These are phyloP conservation scores for Prinia subflava DNA, from an alignment of 2,113 vertebrate species.

Conservation along the genomic window DNA sequence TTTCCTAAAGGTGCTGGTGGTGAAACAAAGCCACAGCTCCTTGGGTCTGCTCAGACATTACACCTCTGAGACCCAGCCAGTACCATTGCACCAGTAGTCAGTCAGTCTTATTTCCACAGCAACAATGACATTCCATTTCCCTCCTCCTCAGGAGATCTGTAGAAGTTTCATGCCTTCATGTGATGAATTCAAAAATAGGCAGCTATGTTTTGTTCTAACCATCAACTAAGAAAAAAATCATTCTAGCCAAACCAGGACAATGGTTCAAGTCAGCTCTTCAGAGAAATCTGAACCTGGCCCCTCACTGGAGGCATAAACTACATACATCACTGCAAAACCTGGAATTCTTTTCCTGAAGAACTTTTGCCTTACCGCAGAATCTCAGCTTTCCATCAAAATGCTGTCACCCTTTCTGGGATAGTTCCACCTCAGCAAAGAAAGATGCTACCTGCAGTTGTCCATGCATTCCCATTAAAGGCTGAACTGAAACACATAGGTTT, in stretches of 20 bases:
- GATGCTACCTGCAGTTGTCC: neutral
- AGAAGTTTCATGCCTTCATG: neutral
- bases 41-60: neutral
- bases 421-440: neutral
- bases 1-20: neutral
- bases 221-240: neutral
- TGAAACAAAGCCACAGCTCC: neutral
- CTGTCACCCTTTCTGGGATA: neutral
- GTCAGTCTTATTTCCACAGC: neutral
- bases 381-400: neutral
- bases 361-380: neutral
- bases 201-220: neutral
- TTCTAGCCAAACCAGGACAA: neutral
- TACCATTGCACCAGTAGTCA: neutral
- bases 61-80: neutral
- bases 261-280: neutral
- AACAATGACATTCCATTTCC: neutral
- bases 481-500: neutral
- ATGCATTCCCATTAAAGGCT: neutral
- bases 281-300: neutral
- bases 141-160: neutral
- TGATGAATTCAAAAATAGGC: neutral
- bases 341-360: neutral
- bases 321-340: neutral
- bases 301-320: neutral